Conservation (phyloP, 2,888 invertebrate genomes). For the Sesamia inferens region DNA sequence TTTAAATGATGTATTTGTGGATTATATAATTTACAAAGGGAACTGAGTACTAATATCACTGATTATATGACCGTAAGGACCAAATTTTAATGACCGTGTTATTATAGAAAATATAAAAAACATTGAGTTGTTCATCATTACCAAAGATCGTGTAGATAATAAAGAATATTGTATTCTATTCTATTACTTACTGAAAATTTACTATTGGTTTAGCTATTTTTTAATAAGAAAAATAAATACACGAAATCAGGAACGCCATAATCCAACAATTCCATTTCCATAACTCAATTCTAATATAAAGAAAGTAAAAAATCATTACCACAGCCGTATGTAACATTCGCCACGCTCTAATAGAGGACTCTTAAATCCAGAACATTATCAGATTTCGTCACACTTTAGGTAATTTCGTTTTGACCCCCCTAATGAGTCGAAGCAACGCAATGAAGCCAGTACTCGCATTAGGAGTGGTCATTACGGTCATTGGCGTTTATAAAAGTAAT, state of each 20-base stretch:
- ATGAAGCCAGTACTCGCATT: slow-evolving; percentile 80
- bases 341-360: slow-evolving; percentile 75
- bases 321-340: slow-evolving; percentile 70
- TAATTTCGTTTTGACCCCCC: slow-evolving; percentile 80
- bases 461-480: slow-evolving; percentile 79
- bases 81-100: neutral
- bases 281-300: slow-evolving; percentile 25
- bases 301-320: slow-evolving; percentile 61
- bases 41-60: no score
- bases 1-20: no score
- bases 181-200: no score
- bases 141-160: no score
- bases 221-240: no score
- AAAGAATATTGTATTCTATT: no score
- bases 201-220: neutral
- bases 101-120: no score
- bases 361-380: slow-evolving; percentile 81
- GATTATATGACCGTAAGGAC: neutral
- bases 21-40: no score
- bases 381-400: slow-evolving; percentile 87
- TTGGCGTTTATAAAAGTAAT: slow-evolving; percentile 81
- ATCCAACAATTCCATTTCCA: neutral
- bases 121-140: no score
- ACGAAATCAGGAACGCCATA: neutral
- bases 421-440: slow-evolving; percentile 85